A percentile compares a stretch with the other conserved stretches of the same genome.
Evolutionary conservation across 2,113 vertebrate species (phyloP).

Genomic region (Pangasianodon hypophthalmus): DNA sequence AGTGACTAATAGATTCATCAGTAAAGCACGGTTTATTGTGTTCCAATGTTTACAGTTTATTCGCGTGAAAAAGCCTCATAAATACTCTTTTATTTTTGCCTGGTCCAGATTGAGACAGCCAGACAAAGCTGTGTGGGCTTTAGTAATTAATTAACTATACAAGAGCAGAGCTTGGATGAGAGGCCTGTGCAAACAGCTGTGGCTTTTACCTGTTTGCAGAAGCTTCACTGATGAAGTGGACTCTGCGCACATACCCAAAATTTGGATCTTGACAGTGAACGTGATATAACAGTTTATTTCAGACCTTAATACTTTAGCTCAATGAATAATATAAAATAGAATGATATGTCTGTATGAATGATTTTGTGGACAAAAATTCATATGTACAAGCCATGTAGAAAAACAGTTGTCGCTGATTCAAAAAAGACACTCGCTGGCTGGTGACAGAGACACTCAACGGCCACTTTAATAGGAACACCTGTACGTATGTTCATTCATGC

Average conservation of each 20-base stretch:
- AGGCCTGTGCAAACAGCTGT: conserved; percentile 41
- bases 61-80: not conserved
- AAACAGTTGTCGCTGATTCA: not conserved
- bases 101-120: not conserved
- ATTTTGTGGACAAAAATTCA: not conserved
- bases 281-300: not conserved
- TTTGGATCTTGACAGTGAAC: not conserved
- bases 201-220: conserved; percentile 52
- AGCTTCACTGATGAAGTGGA: conserved; percentile 39
- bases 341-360: not conserved
- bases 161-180: conserved; percentile 36
- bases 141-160: conserved; percentile 49
- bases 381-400: too few relatives aligned
- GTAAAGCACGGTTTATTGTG: not conserved
- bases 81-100: conserved; percentile 18
- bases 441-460: too few relatives aligned
- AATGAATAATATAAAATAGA: not conserved
- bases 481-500: not conserved
- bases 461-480: conserved; percentile 6
- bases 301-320: not conserved
- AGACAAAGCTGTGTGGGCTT: conserved; percentile 40
- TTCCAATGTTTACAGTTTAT: not conserved
- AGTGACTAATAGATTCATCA: conserved; percentile 4
- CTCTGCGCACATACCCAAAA: not conserved
- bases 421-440: not conserved